phyloP scores from a whole-genome alignment of 2,888 invertebrate genomes.

The Ecdyonurus torrentis region DNA sequence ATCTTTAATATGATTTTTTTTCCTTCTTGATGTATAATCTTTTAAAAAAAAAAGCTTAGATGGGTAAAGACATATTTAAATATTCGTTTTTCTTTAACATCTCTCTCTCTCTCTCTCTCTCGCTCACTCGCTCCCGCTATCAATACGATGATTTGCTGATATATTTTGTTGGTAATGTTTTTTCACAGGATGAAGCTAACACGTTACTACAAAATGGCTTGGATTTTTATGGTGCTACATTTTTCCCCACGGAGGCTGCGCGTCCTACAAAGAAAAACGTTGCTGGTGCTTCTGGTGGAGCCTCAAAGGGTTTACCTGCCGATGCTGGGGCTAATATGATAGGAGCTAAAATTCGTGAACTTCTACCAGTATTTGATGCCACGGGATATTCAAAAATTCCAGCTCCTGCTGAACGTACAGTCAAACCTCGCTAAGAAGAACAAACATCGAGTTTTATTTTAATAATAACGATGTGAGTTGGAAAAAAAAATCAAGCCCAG shows the following conservation, averaged over 20 bases:
- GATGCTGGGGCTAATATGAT: background rate
- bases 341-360: slow-evolving; percentile 36
- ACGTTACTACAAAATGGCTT: slow-evolving; percentile 64
- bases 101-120: too few species aligned
- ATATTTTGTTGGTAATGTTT: background rate
- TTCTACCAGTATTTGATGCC: slow-evolving; percentile 69
- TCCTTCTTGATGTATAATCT: background rate
- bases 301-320: background rate
- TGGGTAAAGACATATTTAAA: background rate
- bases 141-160: background rate
- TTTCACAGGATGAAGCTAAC: slow-evolving; percentile 55
- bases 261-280: slow-evolving; percentile 1
- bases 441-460: too few species aligned
- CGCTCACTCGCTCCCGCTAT: too few species aligned
- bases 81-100: background rate
- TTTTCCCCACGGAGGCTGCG: slow-evolving; percentile 61
- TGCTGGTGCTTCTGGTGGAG: background rate
- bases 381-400: background rate
- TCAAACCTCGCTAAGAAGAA: background rate
- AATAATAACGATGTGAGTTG: too few species aligned
- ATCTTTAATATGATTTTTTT: background rate
- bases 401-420: background rate
- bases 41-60: background rate
- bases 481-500: too few species aligned
- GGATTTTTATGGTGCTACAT: slow-evolving; percentile 76